Evolutionary conservation across 2,888 invertebrate genomes (phyloP).

Genomic region (Silvanus unidentatus): DNA sequence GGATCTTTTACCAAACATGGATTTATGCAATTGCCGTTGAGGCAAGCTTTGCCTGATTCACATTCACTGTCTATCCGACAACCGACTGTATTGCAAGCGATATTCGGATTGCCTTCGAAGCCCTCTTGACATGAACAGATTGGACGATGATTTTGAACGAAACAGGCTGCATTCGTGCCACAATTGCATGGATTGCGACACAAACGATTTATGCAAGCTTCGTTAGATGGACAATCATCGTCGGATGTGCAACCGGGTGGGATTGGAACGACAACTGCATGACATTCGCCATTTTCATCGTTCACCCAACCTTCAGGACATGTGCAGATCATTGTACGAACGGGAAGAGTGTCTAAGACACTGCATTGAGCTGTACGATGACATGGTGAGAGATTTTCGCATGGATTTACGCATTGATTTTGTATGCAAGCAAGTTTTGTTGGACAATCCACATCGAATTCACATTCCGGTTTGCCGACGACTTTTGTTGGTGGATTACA

Average conservation of each 20-base stretch:
- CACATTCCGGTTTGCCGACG: constrained; percentile 62
- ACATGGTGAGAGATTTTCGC: constrained; percentile 70
- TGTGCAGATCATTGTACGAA: constrained; percentile 81
- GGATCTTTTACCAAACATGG: constrained; percentile 76
- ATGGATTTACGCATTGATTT: constrained; percentile 73
- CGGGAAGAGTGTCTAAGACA: constrained; percentile 78
- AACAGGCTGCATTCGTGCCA: constrained; percentile 76
- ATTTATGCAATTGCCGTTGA: constrained; percentile 79
- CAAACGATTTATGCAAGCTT: constrained; percentile 79
- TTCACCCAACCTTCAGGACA: constrained; percentile 82
- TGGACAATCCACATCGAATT: constrained; percentile 72
- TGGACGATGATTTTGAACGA: constrained; percentile 76
- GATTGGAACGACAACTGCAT: constrained; percentile 62
- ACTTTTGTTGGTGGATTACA: constrained; percentile 54
- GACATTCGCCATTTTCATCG: constrained; percentile 72
- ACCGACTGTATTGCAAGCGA: constrained; percentile 72
- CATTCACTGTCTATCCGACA: constrained; percentile 81
- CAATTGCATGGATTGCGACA: constrained; percentile 86
- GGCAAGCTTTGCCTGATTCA: constrained; percentile 73
- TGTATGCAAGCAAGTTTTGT: constrained; percentile 75
- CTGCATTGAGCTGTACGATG: constrained; percentile 68
- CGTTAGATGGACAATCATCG: constrained; percentile 68
- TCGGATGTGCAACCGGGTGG: constrained; percentile 74
- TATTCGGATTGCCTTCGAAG: constrained; percentile 81
- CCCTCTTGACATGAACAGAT: constrained; percentile 81